Base-by-base conservation (phyloP, 2,888 invertebrate genomes). In the Agrenia bidenticulata region DNA sequence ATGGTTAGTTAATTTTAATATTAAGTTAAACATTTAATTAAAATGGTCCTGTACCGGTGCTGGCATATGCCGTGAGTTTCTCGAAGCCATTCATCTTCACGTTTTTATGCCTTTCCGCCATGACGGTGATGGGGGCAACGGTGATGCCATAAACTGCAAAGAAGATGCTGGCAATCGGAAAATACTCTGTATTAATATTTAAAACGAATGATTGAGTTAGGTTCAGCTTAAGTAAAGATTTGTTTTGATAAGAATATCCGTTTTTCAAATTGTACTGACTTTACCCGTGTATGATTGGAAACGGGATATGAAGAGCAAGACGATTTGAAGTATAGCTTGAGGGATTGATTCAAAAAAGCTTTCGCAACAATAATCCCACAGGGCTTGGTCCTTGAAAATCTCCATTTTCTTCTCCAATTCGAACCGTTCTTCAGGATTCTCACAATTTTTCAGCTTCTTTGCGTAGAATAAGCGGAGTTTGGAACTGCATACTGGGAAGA, bases 401-500 rank as follows among this genome's bases (percentile, higher is more conserved):
- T 53, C 27, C 53, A 61, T n/a, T 26, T 50, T 27, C 19, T 19
- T 5, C 13, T 13, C 2, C 49, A 60, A 4, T 23, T 51, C 50
- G 17, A 19, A 4, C 9, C 15, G 19, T 37, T 60, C 60, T 7
- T 2, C 11, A 23, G 4, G 4, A 5, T 24, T 27, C 45, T 60
- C 2, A n/a, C 54, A 55, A 2, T 45, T 45, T 24, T 39, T 23
- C n/a, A 63, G 13, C 7, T 42, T 39, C 15, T 37, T 42, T 42
- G 53, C 39, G 59, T 39, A 64, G 2, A 53, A 21, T 7, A 64
- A 41, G 1, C 42, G 51, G 1, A 64, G 32, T 23, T 54, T 58
- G 41, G 53, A 53, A 7, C 58, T 58, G 26, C 51, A 63, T n/a
- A 64, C 60, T 37, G 64, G 64, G n/a, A 56, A 60, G 39, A 64